A percentile compares a stretch with the other conserved stretches of the same genome.
phyloP scores from a whole-genome alignment of 2,888 invertebrate genomes.

The Eupsilia transversa region DNA sequence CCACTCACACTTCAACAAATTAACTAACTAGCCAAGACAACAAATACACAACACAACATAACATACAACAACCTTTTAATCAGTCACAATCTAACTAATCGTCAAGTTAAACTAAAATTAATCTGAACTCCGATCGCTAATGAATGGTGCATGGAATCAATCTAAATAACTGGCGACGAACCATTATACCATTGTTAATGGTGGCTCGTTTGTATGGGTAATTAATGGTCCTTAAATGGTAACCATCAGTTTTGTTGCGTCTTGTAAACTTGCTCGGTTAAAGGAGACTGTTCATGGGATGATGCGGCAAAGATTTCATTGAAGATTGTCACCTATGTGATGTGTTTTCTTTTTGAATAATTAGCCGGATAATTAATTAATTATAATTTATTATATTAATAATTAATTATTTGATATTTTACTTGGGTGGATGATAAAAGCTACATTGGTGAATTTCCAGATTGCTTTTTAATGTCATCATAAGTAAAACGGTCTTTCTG shows the following conservation, averaged over 20 bases:
- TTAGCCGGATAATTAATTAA: accelerated
- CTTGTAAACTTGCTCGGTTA: constrained; percentile 61
- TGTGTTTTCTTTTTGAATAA: neutral
- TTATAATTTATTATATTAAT: too few relatives aligned
- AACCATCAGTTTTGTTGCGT: constrained; percentile 70
- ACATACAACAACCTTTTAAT: constrained; percentile 21
- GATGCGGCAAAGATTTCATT: neutral
- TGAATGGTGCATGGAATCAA: constrained; percentile 65
- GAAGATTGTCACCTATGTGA: neutral
- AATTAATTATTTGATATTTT: too few relatives aligned
- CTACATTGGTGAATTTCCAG: neutral
- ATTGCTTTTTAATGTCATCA: neutral
- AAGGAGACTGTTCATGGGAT: constrained; percentile 52
- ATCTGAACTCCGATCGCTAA: constrained; percentile 59
- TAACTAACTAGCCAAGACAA: neutral
- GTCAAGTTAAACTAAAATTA: constrained; percentile 61
- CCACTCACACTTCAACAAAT: too few relatives aligned
- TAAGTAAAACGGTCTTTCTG: neutral
- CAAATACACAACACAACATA: neutral
- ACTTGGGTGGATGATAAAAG: neutral
- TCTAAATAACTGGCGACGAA: constrained; percentile 66
- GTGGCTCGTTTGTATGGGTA: constrained; percentile 73
- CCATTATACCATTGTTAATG: constrained; percentile 74
- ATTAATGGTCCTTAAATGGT: constrained; percentile 74
- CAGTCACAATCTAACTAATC: constrained; percentile 51